Evolutionary conservation across 2,888 invertebrate genomes (phyloP), one percentile per base, ranked within the genome.

Genomic region (Monopis laevigella): DNA sequence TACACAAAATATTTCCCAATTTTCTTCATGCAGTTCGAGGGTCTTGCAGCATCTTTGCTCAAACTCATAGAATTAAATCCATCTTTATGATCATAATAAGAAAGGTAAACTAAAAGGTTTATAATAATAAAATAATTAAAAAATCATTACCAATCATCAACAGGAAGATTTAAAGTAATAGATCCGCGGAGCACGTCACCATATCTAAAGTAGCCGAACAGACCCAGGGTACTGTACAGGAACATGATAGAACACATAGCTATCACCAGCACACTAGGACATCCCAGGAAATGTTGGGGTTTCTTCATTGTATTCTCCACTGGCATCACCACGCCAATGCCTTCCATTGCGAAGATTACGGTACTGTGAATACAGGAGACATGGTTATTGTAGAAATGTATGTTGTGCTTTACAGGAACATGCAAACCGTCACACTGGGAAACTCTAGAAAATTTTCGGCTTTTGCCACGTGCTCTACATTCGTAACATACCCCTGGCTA

Each of bases 301-400:
- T 87, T 87, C 51, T 84, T 84, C 96, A 98, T 96, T 1, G 87
- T 88, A 61, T 96, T 96, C 65, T 96, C 96, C 12, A 98, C 86
- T 0, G 97, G 97, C 84, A 98, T 88, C 2, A 97, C 92, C 34
- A 90, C 89, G 28, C 93, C 93, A 46, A 98, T 95, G 29, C 94
- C 96, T 78, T 98, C 98, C 87, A 98, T 97, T 24, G 98, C 95
- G 62, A 96, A 98, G 51, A 98, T 90, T 1, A 96, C 97, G 1
- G 96, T 98, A 17, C 97, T 85, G 58, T 26, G 62, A 60, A 28
- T 17, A 5, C n/a, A n/a, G n/a, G n/a, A n/a, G n/a, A n/a, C n/a
- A n/a, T n/a, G n/a, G n/a, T n/a, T n/a, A n/a, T n/a, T n/a, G n/a
- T n/a, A n/a, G n/a, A n/a, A n/a, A n/a, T n/a, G n/a, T n/a, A n/a